Percentiles rank a stretch among this genome's conserved stretches.
Evolutionary conservation across 2,113 vertebrate species (phyloP).

Genomic region (Lutjanus erythropterus): DNA sequence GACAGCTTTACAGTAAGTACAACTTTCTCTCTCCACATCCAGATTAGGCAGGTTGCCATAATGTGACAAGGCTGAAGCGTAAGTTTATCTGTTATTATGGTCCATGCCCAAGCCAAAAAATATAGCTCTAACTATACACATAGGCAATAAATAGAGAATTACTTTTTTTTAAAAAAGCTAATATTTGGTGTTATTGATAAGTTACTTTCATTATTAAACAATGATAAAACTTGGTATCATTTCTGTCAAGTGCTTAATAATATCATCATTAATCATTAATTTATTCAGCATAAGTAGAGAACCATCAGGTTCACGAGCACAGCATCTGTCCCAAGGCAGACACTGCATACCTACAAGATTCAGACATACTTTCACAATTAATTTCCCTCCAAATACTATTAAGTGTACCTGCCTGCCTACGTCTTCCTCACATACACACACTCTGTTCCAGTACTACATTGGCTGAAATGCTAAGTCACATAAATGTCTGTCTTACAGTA

Average conservation of each 20-base stretch:
- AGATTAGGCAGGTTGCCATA: not conserved
- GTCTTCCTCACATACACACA: not conserved
- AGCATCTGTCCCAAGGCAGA: conserved; percentile 1
- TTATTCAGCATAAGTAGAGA: not conserved
- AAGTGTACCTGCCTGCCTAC: not conserved
- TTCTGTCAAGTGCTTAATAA: not conserved
- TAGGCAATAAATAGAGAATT: not conserved
- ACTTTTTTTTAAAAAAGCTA: not conserved
- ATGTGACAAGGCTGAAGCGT: not conserved
- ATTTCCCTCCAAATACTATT: not conserved
- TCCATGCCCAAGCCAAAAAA: not conserved
- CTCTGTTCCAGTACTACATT: not conserved
- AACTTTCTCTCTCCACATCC: not conserved
- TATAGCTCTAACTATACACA: not conserved
- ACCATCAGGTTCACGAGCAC: not conserved
- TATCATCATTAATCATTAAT: not conserved
- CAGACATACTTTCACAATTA: conserved; percentile 7
- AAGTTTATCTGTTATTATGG: not conserved
- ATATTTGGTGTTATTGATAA: not conserved
- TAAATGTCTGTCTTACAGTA: conserved; percentile 17
- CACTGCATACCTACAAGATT: conserved; percentile 6
- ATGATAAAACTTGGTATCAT: not conserved
- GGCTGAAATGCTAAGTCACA: conserved; percentile 22
- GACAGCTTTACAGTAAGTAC: not conserved
- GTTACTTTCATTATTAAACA: not conserved